A percentile compares a stretch with the other conserved stretches of the same genome.
phyloP scores from a whole-genome alignment of 2,888 invertebrate genomes.

The Platycheirus albimanus region DNA sequence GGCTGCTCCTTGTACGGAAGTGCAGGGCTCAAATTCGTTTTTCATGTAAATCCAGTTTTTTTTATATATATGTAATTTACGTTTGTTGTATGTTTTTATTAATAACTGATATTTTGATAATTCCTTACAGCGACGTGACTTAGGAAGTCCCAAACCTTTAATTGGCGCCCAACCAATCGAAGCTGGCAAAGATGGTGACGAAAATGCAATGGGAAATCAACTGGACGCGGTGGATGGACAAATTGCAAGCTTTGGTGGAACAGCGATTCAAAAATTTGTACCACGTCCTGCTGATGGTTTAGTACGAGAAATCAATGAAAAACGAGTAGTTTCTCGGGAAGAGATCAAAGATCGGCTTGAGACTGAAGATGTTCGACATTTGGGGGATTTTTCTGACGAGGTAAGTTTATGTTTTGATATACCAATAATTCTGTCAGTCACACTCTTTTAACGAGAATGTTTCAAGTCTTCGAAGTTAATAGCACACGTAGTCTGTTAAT shows the following conservation, averaged over 20 bases:
- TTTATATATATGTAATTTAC: no score
- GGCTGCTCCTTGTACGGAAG: no score
- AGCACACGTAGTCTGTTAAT: no score
- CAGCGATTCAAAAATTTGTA: constrained; percentile 83
- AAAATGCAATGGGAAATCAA: constrained; percentile 43
- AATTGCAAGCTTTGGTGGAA: constrained; percentile 76
- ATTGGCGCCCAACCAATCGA: constrained; percentile 75
- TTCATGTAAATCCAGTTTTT: no score
- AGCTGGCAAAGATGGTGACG: constrained; percentile 73
- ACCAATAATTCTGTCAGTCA: no score
- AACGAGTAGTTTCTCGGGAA: constrained; percentile 90
- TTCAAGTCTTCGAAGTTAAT: no score
- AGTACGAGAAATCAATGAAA: constrained; percentile 91
- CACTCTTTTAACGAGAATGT: no score
- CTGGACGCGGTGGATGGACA: constrained; percentile 46
- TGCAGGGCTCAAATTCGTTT: no score
- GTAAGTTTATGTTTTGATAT: constrained; percentile 86
- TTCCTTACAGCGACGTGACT: constrained; percentile 78
- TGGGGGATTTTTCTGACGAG: constrained; percentile 93
- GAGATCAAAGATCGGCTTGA: constrained; percentile 92
- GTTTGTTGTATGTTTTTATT: background rate
- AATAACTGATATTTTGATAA: background rate
- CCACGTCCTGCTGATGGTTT: constrained; percentile 88
- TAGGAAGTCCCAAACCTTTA: constrained; percentile 79
- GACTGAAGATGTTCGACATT: constrained; percentile 92